Percentiles rank a stretch among this genome's conserved stretches.
Conservation (phyloP, 2,797 vertebrate genomes). For the Prunella strophiata region DNA sequence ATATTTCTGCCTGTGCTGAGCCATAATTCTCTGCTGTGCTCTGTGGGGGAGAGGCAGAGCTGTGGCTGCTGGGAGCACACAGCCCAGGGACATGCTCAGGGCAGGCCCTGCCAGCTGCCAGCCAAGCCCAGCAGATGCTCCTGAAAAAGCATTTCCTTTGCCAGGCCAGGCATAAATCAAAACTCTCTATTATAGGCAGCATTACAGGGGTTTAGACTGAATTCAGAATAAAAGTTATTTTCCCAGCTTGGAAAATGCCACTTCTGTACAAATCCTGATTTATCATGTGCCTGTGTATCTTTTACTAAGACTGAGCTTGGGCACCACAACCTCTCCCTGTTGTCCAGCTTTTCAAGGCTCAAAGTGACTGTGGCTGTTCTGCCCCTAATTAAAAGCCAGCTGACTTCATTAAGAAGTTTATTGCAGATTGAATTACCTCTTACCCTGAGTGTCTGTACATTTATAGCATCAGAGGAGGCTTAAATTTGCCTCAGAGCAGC, state of each 20-base stretch:
- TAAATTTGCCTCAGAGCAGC: not conserved
- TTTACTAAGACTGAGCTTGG: not conserved
- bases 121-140: not conserved
- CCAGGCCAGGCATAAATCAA: not conserved
- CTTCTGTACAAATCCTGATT: not conserved
- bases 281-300: not conserved
- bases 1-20: constrained; percentile 12
- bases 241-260: not conserved
- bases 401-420: not conserved
- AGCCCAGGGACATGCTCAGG: not conserved
- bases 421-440: not conserved
- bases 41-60: not conserved
- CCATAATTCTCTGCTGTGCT: not conserved
- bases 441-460: not conserved
- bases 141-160: not conserved
- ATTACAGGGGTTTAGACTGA: not conserved
- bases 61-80: not conserved
- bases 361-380: not conserved
- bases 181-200: not conserved
- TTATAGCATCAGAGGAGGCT: not conserved
- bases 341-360: not conserved
- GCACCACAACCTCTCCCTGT: not conserved
- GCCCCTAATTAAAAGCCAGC: not conserved
- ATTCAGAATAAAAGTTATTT: not conserved
- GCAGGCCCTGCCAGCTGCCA: not conserved